A percentile compares a stretch with the other conserved stretches of the same genome.
Conservation (phyloP, 2,888 invertebrate genomes). For the Urechis unicinctus region DNA sequence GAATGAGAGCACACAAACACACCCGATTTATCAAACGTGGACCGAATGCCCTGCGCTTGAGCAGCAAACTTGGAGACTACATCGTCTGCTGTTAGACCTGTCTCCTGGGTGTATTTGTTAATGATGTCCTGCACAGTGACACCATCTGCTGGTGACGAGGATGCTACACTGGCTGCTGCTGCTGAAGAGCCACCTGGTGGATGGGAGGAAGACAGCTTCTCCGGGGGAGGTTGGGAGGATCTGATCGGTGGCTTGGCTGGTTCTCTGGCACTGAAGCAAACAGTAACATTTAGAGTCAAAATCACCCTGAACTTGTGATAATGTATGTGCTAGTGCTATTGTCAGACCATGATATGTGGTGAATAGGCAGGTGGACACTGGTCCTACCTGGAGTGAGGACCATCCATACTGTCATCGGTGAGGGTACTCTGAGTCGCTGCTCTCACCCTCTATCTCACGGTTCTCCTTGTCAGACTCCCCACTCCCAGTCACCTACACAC, state of each 20-base stretch:
- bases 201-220: neutral
- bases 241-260: too few relatives aligned
- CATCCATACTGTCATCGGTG: neutral
- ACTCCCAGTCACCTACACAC: neutral
- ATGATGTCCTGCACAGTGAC: slow-evolving; percentile 1
- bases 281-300: too few relatives aligned
- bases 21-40: neutral
- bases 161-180: neutral
- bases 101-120: neutral
- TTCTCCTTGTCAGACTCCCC: slow-evolving; percentile 3
- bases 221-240: neutral
- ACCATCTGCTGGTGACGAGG: neutral
- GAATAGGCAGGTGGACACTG: neutral
- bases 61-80: slow-evolving; percentile 10
- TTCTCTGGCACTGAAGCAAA: too few relatives aligned
- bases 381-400: neutral
- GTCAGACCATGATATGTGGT: neutral
- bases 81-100: slow-evolving; percentile 10
- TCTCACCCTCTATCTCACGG: too few relatives aligned
- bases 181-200: neutral
- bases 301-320: too few relatives aligned
- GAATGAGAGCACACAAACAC: neutral
- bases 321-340: neutral
- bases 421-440: too few relatives aligned
- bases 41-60: slow-evolving; percentile 2